Conservation (phyloP, 2,113 vertebrate genomes). For the Dermatemys mawii region DNA sequence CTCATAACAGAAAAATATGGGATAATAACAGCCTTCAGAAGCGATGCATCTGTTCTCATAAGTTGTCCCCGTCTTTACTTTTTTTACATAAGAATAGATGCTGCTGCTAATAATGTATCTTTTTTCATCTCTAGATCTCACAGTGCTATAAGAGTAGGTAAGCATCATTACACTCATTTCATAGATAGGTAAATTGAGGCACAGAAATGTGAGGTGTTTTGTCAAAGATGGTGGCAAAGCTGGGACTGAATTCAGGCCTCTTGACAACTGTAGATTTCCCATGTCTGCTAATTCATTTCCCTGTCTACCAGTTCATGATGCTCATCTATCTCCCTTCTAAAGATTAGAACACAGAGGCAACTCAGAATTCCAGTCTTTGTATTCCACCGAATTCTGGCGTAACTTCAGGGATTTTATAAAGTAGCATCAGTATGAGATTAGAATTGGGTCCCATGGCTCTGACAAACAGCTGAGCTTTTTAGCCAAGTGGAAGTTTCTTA, state of each 20-base stretch:
- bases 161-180: not conserved
- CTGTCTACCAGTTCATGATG: not conserved
- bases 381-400: not conserved
- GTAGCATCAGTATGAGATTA: rapidly evolving
- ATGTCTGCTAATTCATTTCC: not conserved
- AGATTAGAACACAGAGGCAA: not conserved
- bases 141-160: not conserved
- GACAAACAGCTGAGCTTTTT: not conserved
- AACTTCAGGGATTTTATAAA: not conserved
- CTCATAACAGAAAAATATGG: not conserved
- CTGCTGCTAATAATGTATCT: not conserved
- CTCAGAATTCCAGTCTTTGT: not conserved
- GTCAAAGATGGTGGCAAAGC: not conserved
- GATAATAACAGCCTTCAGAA: not conserved
- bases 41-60: not conserved
- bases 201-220: not conserved
- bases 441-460: not conserved
- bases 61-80: not conserved
- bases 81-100: not conserved
- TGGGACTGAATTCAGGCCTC: not conserved
- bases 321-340: not conserved
- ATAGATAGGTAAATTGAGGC: not conserved
- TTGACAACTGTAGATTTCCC: not conserved
- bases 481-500: not conserved
- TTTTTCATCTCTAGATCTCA: not conserved